These are phyloP conservation scores for Drosophila bocqueti DNA, from an alignment of 1,140 invertebrate genomes.

Conservation along the genomic window DNA sequence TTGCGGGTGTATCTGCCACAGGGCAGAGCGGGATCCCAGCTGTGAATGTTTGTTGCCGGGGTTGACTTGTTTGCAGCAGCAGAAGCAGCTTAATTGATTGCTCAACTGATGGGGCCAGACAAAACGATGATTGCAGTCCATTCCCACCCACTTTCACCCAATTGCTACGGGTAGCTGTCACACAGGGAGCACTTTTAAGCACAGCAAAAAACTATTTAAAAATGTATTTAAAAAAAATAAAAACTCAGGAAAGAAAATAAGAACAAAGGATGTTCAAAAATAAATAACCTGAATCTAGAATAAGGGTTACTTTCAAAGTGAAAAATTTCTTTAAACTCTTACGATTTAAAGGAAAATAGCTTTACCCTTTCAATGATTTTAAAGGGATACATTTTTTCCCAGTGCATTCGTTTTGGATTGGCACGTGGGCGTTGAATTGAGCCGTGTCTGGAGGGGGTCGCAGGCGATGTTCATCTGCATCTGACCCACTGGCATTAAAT, in stretches of 20 bases:
- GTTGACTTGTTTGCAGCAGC: slow-evolving; percentile 62
- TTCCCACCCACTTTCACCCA: slow-evolving; percentile 41
- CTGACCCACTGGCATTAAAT: slow-evolving; percentile 56
- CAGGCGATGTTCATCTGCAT: slow-evolving; percentile 22
- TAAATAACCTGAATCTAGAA: too few species aligned
- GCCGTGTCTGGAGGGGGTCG: slow-evolving; percentile 17
- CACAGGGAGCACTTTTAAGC: neutral
- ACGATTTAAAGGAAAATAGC: too few species aligned
- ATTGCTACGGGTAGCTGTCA: slow-evolving; percentile 18
- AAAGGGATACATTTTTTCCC: neutral
- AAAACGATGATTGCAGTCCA: slow-evolving; percentile 59
- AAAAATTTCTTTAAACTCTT: too few species aligned
- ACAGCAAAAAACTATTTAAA: neutral
- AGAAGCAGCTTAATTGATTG: slow-evolving; percentile 72
- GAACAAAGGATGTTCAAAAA: too few species aligned
- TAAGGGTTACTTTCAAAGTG: neutral
- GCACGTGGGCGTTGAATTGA: slow-evolving; percentile 72
- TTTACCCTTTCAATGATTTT: neutral
- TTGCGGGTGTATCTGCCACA: slow-evolving; percentile 13
- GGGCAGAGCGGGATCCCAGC: slow-evolving; percentile 15
- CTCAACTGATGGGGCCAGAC: slow-evolving; percentile 68
- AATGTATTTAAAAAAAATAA: neutral
- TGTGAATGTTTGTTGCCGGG: slow-evolving; percentile 59
- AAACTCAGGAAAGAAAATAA: too few species aligned
- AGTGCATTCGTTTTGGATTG: slow-evolving; percentile 42